These are phyloP conservation scores for Hydrotaea cyrtoneurina DNA, from an alignment of 2,888 invertebrate genomes.

Conservation along the genomic window DNA sequence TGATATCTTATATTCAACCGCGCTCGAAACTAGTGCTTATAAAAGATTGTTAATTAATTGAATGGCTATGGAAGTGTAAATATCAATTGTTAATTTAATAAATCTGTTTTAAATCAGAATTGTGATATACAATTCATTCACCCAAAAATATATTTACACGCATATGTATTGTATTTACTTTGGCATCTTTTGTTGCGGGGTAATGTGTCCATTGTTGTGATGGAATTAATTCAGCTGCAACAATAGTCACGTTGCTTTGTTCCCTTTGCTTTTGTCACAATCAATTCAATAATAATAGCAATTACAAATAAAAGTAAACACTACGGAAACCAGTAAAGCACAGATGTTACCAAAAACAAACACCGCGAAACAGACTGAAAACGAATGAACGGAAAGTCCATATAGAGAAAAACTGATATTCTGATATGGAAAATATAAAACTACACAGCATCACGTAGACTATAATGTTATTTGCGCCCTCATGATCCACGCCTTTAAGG, in stretches of 20 bases:
- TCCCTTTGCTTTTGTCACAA: conserved; percentile 22
- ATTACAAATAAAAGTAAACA: conserved; percentile 62
- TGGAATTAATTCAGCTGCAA: conserved; percentile 27
- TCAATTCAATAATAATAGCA: conserved; percentile 62
- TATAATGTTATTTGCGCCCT: too few species aligned
- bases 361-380: conserved; percentile 47
- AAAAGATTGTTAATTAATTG: too few species aligned
- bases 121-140: too few species aligned
- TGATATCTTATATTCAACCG: too few species aligned
- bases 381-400: background rate
- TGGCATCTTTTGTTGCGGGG: background rate
- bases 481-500: too few species aligned
- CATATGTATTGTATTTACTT: background rate
- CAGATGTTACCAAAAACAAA: conserved; percentile 71
- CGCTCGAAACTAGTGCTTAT: too few species aligned
- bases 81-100: too few species aligned
- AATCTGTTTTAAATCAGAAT: too few species aligned
- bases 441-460: too few species aligned
- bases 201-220: background rate
- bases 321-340: conserved; percentile 65
- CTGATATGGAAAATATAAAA: too few species aligned
- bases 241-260: conserved; percentile 43
- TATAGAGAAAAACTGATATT: too few species aligned
- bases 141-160: background rate
- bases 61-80: too few species aligned